Evolutionary conservation across 2,888 invertebrate genomes (phyloP), one percentile per base, ranked within the genome.

Genomic region (Eupithecia inturbata): DNA sequence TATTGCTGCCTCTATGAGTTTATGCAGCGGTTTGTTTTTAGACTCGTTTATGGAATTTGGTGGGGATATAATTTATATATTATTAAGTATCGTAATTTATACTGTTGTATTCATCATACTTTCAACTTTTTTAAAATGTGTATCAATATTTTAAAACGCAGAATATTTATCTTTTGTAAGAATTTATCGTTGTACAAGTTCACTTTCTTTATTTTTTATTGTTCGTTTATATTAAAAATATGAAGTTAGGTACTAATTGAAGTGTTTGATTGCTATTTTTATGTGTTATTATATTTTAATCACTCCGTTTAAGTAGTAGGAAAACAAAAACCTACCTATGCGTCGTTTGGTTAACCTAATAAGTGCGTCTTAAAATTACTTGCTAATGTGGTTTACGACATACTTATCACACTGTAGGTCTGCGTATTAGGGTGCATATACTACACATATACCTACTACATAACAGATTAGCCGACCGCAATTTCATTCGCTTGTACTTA

Each of bases 81-180:
- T 90, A 64, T 73, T 84, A 69, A 77, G 39, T 41, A 87, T 88
- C 71, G 79, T 88, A 33, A 39, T 82, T 36, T 89, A 86, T 80
- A 87, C 87, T 71, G 82, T 88, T 0, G 49, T 77, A 22, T 82
- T 87, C 74, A 86, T 90, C 75, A 63, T 84, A 31, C 71, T 77
- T 7, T 81, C 83, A 9, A 81, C 82, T 63, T 83, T 85, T 77
- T 77, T 86, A 63, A 88, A 88, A 81, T 88, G 83, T 81, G 76
- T 84, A 67, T 81, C 80, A 12, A 64, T 14, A 12, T 36, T 64
- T 64, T 64, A 36, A n/a, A 22, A 26, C 5, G 12, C 3, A 10
- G 7, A 10, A 53, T 53, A 22, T 3, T 14, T 57, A 57, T 0
- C 22, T 4, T 10, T 10, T 26, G 2, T 57, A 57, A 57, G 57